Base-by-base conservation (phyloP, 2,888 invertebrate genomes). In the Cremastinae sp. region DNA sequence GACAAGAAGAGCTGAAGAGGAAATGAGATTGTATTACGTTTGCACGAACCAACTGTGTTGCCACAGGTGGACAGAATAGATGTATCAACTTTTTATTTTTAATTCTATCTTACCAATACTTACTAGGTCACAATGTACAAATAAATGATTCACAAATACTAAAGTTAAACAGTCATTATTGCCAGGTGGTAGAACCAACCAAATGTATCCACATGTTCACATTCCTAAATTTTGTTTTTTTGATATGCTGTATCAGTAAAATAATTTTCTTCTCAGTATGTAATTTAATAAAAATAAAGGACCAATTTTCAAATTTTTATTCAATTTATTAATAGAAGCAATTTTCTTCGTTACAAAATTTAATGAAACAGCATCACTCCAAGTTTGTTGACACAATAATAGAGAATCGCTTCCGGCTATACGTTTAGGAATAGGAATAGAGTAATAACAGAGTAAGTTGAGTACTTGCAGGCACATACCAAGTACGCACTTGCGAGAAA, bases 21-120 rank as follows among this genome's bases (percentile, higher is more conserved):
- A 98, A 90, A 98, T 98, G 98, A 93, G 98, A 90, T 92, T 98
- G 49, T 98, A 98, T 90, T 98, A 98, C 87, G 98, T 98, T 1
- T 98, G 98, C 88, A 98, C 98, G 0, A 96, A 95, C 90, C 92
- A 93, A 70, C 95, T 96, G 87, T 98, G 98, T 90, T 95, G 96
- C 75, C 97, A 98, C 90, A 93, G 97, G 82, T 98, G 98, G 98
- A 98, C 98, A 72, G 98, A 98, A 92, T 98, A 90, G 90, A 82
- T 72, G 10, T 12, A 51, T 43, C 16, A 16, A 1, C 28, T 39
- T 53, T 66, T 35, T 49, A 28, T 47, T 45, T 12, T 41, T 65
- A 39, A 75, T 43, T 70, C 55, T 51, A 16, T 56, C 58, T 3
- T 14, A 35, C 35, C 18, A 4, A 20, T 61, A 61, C 2, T n/a